Conservation (phyloP, 2,113 vertebrate genomes). For the Ceuthmochares aereus region DNA sequence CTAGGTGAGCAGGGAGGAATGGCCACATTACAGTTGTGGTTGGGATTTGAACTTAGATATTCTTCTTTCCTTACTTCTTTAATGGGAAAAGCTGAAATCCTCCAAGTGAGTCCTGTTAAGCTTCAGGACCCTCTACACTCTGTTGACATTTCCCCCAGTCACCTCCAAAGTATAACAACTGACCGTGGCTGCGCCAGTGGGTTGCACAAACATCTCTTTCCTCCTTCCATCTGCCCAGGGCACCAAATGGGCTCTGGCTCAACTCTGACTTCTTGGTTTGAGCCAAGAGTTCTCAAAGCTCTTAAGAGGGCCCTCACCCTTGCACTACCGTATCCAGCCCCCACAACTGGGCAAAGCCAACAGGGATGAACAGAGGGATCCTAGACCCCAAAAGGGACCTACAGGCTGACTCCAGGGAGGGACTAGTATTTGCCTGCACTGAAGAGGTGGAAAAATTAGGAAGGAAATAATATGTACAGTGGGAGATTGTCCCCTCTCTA, state of each 20-base stretch:
- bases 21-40: neutral
- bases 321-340: neutral
- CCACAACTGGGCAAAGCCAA: accelerated
- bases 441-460: neutral
- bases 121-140: neutral
- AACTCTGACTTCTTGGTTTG: neutral
- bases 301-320: neutral
- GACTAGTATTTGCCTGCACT: neutral
- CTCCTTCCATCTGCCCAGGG: neutral
- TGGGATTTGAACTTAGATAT: neutral
- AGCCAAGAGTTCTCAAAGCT: neutral
- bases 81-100: neutral
- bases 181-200: neutral
- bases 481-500: neutral
- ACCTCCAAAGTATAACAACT: neutral
- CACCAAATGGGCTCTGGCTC: neutral
- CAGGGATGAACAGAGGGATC: neutral
- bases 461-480: neutral
- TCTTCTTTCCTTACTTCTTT: neutral
- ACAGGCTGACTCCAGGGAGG: neutral
- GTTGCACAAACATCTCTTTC: neutral
- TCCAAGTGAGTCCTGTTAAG: neutral
- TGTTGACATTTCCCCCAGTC: neutral
- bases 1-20: neutral
- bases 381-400: neutral